phyloP scores from a whole-genome alignment of 1,140 invertebrate species.

The Cotesia chilonis region DNA sequence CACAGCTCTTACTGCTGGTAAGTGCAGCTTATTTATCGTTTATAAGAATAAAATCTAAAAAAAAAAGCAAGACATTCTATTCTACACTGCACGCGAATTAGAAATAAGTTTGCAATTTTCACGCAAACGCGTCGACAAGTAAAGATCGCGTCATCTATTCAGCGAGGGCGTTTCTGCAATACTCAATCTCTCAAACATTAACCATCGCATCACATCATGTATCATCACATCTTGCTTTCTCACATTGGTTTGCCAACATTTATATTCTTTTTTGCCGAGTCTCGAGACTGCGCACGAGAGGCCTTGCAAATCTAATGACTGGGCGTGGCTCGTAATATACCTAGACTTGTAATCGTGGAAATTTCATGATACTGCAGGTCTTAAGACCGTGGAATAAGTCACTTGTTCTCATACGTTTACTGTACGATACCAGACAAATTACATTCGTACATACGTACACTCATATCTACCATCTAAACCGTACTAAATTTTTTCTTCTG shows the following conservation, averaged over 20 bases:
- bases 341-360: conserved; percentile 35
- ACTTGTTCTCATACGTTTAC: background rate
- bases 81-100: too few species aligned
- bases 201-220: background rate
- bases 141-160: conserved; percentile 18
- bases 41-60: too few species aligned
- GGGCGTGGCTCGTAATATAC: conserved; percentile 45
- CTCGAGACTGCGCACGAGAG: conserved; percentile 32
- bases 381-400: conserved; percentile 11
- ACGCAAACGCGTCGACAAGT: conserved; percentile 8
- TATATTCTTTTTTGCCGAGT: background rate
- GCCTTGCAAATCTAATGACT: conserved; percentile 45
- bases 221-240: background rate
- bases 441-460: background rate
- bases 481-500: background rate
- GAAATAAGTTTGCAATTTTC: conserved; percentile 4
- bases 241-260: background rate
- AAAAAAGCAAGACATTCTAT: too few species aligned
- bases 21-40: too few species aligned
- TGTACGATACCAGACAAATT: background rate
- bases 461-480: background rate
- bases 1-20: too few species aligned
- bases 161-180: conserved; percentile 10
- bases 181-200: conserved; percentile 8
- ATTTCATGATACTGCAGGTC: conserved; percentile 17